Evolutionary conservation across 2,113 vertebrate species (phyloP).

Genomic region (Microtus ochrogaster): DNA sequence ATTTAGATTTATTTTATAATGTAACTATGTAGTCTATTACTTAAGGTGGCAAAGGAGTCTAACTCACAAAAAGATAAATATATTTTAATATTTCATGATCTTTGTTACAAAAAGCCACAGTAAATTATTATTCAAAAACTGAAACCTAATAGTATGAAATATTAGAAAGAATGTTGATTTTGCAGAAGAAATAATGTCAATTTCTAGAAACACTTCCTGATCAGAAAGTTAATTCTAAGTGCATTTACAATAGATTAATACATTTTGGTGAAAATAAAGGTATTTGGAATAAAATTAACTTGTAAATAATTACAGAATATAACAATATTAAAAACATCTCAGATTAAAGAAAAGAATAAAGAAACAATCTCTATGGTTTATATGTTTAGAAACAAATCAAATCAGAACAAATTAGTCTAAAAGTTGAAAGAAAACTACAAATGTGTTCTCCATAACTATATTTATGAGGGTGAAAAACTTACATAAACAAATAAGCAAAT

Average conservation of each 20-base stretch:
- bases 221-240: conserved; percentile 17
- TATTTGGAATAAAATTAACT: background rate
- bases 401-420: background rate
- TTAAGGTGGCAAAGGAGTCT: background rate
- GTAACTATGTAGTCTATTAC: conserved; percentile 25
- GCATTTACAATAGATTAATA: background rate
- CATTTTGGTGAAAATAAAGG: background rate
- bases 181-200: background rate
- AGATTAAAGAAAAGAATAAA: conserved; percentile 26
- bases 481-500: conserved; percentile 41
- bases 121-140: background rate
- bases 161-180: background rate
- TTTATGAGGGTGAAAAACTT: background rate
- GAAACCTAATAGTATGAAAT: conserved; percentile 1
- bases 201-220: background rate
- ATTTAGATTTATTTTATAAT: conserved; percentile 10
- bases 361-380: background rate
- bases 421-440: background rate
- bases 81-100: background rate
- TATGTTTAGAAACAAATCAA: conserved; percentile 17
- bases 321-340: background rate
- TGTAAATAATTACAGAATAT: background rate
- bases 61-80: background rate
- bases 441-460: background rate
- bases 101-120: background rate